Base-by-base conservation (phyloP, 2,888 invertebrate genomes). In the Bombyx huttoni region DNA sequence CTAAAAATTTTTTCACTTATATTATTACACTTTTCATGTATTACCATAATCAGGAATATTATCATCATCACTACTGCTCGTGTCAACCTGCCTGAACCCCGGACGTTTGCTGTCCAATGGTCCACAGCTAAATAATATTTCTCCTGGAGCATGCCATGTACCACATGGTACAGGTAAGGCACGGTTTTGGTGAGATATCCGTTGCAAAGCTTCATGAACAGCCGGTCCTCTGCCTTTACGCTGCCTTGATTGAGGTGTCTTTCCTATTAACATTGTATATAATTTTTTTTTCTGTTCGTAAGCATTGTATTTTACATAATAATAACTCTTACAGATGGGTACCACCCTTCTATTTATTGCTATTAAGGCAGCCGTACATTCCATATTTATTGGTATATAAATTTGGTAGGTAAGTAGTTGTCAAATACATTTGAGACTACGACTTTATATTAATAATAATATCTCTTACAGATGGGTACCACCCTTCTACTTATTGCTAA, bases 201-300 rank as follows among this genome's bases (percentile, higher is more conserved):
- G 89, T 64, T 91, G 90, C 52, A 91, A 64, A 0, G 90, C 89
- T 67, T 91, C 91, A 59, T 91, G 91, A 34, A 89, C 75, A 9
- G 89, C 81, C 0, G 89, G 89, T 10, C 89, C 89, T 0, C 89
- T 71, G 7, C 89, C 89, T 8, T 81, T 77, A 1, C 79, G 75
- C 9, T 73, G 59, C 59, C 81, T 86, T 6, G 78, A 53, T 55
- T 75, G 70, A 33, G 68, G 58, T 48, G 71, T 60, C 63, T 79
- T 81, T n/a, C 64, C 78, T 79, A 56, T 9, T 34, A 0, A 51
- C 54, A 10, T 46, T 12, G 13, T 8, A 49, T 47, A 34, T 8
- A 35, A 13, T 13, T 52, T 45, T 6, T 40, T 24, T 34, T 13
- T 12, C 9, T 13, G 1, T 45, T 5, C 10, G 34, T 13, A 24